Conservation (phyloP, 2,888 invertebrate genomes). For the Lycophotia porphyrea region DNA sequence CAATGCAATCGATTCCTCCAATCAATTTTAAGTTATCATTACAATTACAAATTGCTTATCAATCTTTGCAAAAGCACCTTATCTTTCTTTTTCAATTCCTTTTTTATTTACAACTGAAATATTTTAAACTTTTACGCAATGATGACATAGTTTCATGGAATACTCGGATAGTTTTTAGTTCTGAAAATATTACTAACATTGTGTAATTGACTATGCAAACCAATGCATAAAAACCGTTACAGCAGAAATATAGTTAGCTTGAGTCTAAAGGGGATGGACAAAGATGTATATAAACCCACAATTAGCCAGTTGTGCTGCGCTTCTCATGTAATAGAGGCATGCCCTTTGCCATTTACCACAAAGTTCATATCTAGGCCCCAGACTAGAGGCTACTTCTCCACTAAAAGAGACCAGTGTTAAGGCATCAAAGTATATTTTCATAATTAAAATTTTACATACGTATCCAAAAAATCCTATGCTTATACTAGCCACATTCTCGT, state of each 20-base stretch:
- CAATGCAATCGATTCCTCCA: background rate
- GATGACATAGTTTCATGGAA: background rate
- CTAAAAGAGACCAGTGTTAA: background rate
- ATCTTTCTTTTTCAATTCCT: slow-evolving; percentile 48
- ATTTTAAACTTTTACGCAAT: slow-evolving; percentile 10
- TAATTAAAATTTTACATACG: background rate
- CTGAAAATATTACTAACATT: background rate
- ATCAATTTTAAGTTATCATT: slow-evolving; percentile 9
- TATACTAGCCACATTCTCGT: slow-evolving; percentile 20
- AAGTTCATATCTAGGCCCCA: background rate
- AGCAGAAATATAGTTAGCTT: slow-evolving; percentile 26
- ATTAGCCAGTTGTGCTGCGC: background rate
- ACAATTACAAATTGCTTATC: slow-evolving; percentile 36
- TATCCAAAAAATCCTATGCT: slow-evolving; percentile 21
- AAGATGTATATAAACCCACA: background rate
- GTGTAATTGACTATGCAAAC: background rate
- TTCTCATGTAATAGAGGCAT: background rate
- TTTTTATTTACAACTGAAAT: slow-evolving; percentile 34
- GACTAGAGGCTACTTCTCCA: background rate
- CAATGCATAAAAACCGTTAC: background rate
- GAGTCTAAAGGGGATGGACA: background rate
- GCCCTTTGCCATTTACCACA: background rate
- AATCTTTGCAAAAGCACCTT: slow-evolving; percentile 54
- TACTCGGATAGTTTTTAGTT: background rate
- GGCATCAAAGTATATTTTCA: slow-evolving; percentile 13